A percentile compares a stretch with the other conserved stretches of the same genome.
These are phyloP conservation scores for Lagenorhynchus albirostris DNA, from an alignment of 2,113 vertebrate genomes.

Conservation along the genomic window DNA sequence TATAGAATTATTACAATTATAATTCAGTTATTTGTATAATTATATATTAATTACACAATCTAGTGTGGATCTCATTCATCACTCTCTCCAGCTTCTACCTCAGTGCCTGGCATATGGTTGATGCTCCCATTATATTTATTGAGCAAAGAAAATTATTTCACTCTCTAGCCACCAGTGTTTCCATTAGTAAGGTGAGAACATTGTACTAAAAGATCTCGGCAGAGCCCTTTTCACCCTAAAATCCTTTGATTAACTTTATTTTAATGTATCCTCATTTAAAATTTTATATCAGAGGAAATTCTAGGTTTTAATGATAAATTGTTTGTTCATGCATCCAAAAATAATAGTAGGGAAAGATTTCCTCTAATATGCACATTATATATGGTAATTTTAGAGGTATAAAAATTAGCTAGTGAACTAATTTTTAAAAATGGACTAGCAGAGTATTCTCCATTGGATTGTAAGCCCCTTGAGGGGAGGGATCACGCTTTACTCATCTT, in stretches of 20 bases:
- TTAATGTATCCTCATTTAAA: not conserved
- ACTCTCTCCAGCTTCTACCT: not conserved
- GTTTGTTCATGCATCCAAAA: not conserved
- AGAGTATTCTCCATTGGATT: not conserved
- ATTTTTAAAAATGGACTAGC: not conserved
- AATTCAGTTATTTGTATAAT: constrained; percentile 16
- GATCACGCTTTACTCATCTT: not conserved
- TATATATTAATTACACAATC: not conserved
- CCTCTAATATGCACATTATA: not conserved
- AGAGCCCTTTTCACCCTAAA: not conserved
- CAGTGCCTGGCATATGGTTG: not conserved
- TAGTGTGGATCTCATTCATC: not conserved
- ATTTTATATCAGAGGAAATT: constrained; percentile 10
- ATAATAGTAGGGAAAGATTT: not conserved
- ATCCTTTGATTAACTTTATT: constrained; percentile 16
- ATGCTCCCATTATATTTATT: not conserved
- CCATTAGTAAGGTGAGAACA: not conserved
- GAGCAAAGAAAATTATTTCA: constrained; percentile 5
- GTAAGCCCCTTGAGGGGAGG: not conserved
- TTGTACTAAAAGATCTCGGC: not conserved
- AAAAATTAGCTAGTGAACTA: not conserved
- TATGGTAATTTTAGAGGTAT: not conserved
- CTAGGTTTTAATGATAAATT: not conserved
- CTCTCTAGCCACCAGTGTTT: not conserved
- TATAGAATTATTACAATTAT: not conserved